Evolutionary conservation across 2,113 vertebrate genomes (phyloP).

Genomic region (Crotophaga sulcirostris): DNA sequence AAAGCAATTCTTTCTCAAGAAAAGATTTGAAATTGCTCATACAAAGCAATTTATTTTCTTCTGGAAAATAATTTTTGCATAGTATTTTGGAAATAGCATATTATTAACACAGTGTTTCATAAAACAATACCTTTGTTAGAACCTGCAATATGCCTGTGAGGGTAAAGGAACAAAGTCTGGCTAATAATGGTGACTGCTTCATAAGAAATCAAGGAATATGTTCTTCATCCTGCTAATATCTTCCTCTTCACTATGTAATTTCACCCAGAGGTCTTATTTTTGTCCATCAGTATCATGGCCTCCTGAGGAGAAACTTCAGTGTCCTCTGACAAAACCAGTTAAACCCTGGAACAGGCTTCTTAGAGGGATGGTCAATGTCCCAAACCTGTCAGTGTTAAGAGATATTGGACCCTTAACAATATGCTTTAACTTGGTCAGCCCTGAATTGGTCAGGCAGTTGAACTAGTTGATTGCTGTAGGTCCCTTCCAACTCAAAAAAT

Average conservation of each 20-base stretch:
- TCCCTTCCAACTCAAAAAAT: background rate
- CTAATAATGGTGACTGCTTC: background rate
- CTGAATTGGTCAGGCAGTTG: background rate
- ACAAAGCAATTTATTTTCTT: background rate
- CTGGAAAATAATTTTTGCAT: background rate
- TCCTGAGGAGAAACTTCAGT: background rate
- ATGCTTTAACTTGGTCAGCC: background rate
- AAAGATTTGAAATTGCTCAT: background rate
- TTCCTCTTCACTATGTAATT: background rate
- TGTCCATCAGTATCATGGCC: conserved; percentile 27
- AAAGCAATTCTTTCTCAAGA: background rate
- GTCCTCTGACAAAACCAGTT: background rate
- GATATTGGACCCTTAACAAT: background rate
- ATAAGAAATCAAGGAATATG: background rate
- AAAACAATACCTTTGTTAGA: background rate
- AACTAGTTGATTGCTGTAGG: background rate
- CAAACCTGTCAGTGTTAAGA: background rate
- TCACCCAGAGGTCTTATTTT: background rate
- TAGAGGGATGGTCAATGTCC: too few species aligned
- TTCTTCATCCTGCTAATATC: background rate
- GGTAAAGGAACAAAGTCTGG: background rate
- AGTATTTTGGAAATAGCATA: background rate
- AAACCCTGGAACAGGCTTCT: background rate
- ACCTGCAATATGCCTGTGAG: background rate
- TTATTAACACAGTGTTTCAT: background rate